Percentiles rank a stretch among this genome's conserved stretches.
Conservation (phyloP, 2,888 invertebrate species). For the Autographa pulchrina region DNA sequence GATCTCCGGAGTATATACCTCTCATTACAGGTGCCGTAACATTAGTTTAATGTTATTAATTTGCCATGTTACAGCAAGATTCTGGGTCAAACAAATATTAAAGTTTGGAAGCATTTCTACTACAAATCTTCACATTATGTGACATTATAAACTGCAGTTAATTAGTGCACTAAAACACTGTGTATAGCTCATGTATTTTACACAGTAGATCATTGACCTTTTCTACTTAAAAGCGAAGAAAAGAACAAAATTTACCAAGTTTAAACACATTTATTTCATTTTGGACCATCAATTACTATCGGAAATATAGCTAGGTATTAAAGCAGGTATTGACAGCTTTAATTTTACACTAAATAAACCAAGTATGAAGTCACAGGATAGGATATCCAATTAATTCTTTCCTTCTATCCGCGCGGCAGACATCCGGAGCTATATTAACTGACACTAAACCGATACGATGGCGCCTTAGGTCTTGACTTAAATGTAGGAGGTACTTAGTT, state of each 20-base stretch:
- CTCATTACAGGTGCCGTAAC: neutral
- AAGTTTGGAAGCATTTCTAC: neutral
- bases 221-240: too few species aligned
- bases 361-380: neutral
- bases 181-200: too few species aligned
- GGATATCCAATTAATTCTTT: neutral
- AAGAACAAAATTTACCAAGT: too few species aligned
- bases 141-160: too few species aligned
- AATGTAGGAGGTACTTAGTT: neutral
- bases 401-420: neutral
- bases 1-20: neutral
- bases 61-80: neutral
- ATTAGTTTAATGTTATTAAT: neutral
- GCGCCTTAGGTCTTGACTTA: neutral
- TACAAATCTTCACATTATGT: neutral
- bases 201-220: too few species aligned
- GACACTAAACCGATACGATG: conserved; percentile 1
- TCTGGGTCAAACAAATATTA: neutral
- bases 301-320: too few species aligned
- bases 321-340: too few species aligned
- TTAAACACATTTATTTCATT: too few species aligned
- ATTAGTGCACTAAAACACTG: too few species aligned
- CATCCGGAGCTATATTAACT: conserved; percentile 2
- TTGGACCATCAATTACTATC: too few species aligned
- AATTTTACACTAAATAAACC: neutral